Conservation (phyloP, 2,113 vertebrate species). For the Malurus cyaneus region DNA sequence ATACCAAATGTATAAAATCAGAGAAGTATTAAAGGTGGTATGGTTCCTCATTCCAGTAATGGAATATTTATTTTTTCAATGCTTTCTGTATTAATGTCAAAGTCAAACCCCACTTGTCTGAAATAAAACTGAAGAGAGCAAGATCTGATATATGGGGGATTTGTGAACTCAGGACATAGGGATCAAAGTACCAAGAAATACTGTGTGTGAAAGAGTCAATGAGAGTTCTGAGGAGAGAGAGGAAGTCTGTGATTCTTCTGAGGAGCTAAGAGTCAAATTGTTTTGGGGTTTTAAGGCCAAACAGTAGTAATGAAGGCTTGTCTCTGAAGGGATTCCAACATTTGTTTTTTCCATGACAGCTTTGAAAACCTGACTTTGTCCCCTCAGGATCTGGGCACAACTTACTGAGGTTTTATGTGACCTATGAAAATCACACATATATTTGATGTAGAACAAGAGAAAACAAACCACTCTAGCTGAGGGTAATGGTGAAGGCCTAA, state of each 20-base stretch:
- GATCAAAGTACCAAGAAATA: neutral
- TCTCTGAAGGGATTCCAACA: neutral
- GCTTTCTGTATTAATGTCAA: neutral
- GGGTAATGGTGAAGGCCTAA: neutral
- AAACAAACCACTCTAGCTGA: neutral
- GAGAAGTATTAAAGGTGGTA: neutral
- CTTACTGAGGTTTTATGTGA: neutral
- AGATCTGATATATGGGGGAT: neutral
- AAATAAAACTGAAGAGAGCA: neutral
- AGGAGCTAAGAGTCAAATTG: neutral
- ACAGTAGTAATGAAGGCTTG: neutral
- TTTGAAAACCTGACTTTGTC: neutral
- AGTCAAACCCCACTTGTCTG: neutral
- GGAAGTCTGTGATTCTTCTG: neutral
- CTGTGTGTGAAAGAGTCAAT: neutral
- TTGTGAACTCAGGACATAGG: neutral
- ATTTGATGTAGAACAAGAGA: neutral
- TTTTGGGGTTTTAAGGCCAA: neutral
- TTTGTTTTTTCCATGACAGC: neutral
- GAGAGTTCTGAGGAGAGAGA: neutral
- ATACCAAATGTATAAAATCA: neutral
- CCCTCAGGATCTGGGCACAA: neutral
- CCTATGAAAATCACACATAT: neutral
- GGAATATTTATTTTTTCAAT: neutral
- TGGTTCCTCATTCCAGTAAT: neutral